Conservation (phyloP, 2,888 invertebrate species). For the Callosobruchus maculatus region DNA sequence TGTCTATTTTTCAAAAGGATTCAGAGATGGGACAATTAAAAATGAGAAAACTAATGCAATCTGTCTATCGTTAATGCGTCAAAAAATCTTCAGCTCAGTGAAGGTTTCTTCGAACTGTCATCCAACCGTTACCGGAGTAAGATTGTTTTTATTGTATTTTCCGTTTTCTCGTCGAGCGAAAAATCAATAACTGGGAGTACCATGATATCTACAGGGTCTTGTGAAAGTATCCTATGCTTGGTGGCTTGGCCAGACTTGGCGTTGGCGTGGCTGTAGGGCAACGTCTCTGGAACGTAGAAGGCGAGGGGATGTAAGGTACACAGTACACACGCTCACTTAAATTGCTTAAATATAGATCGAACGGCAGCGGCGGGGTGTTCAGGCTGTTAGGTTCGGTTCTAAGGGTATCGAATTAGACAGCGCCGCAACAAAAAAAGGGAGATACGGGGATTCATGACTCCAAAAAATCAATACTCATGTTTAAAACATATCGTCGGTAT, state of each 20-base stretch:
- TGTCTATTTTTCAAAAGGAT: no score
- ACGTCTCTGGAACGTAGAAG: background rate
- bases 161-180: background rate
- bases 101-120: background rate
- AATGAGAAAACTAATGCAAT: no score
- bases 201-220: background rate
- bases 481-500: no score
- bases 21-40: no score
- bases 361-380: background rate
- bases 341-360: background rate
- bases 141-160: background rate
- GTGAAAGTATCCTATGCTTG: background rate
- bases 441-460: no score
- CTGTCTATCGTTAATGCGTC: no score
- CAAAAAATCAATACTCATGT: no score
- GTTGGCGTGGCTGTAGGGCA: background rate
- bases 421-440: no score
- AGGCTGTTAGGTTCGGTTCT: background rate
- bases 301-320: background rate
- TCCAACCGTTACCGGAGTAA: background rate
- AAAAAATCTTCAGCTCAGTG: background rate
- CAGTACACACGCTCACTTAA: background rate
- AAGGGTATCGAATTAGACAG: background rate
- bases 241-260: background rate
- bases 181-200: background rate